A percentile compares a stretch with the other conserved stretches of the same genome.
These are phyloP conservation scores for Helogale parvula DNA, from an alignment of 2,113 vertebrate species.

Conservation along the genomic window DNA sequence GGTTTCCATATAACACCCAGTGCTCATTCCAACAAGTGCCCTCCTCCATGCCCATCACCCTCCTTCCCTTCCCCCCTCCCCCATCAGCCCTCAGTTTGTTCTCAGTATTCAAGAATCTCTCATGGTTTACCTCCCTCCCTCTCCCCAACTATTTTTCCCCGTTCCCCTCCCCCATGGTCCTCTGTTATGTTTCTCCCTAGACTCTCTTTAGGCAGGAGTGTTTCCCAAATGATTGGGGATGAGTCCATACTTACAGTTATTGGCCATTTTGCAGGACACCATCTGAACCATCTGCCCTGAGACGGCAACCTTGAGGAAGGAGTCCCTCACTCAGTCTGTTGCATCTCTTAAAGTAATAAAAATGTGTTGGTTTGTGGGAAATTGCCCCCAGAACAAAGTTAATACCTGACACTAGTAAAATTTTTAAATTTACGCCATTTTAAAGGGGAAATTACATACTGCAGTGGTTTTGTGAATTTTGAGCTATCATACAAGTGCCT, in stretches of 20 bases:
- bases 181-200: not conserved
- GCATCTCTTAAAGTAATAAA: conserved; percentile 50
- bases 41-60: too few species aligned
- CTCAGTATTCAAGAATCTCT: too few species aligned
- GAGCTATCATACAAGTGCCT: not conserved
- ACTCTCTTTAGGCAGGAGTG: not conserved
- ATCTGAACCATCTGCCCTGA: not conserved
- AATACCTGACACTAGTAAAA: not conserved
- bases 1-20: too few species aligned
- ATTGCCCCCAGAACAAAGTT: not conserved
- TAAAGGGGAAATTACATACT: not conserved
- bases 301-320: not conserved
- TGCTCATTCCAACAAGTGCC: too few species aligned
- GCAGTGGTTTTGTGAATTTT: not conserved
- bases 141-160: too few species aligned
- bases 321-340: not conserved
- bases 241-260: not conserved
- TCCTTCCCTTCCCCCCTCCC: too few species aligned
- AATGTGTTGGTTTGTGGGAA: not conserved
- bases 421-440: not conserved
- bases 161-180: too few species aligned
- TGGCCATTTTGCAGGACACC: not conserved
- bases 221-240: not conserved
- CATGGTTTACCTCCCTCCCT: too few species aligned
- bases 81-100: too few species aligned